Base-by-base conservation (phyloP, 1,140 invertebrate genomes). In the Brachionus plicatilis region DNA sequence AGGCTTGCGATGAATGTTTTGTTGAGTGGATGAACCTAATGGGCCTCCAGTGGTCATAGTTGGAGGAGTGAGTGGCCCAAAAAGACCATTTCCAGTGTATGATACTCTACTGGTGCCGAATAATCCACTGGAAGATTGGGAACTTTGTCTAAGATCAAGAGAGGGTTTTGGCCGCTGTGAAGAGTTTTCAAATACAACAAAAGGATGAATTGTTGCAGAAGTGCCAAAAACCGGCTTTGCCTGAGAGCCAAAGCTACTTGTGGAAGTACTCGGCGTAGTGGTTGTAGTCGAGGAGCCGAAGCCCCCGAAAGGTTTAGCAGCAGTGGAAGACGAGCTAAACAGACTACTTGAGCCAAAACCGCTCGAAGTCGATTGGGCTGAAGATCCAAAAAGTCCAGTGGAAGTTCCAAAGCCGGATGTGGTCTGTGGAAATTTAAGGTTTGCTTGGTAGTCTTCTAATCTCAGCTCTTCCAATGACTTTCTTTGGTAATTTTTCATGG, bases 401-500 rank as follows among this genome's bases (percentile, higher is more conserved):
- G 87, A 85, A 1, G 84, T 65, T 60, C 87, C 87, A 87, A 88
- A 88, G 3, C 60, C 83, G 12, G 75, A 50, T 83, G 84, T 50
- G 11, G 70, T 43, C 20, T 41, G 33, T 83, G 88, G 87, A 45
- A 94, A 95, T 91, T 97, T 98, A 11, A 96, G 90, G 80, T 94
- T 94, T 11, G 94, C 94, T 45, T 92, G 88, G 90, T 99, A 99
- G 91, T 99, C 97, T 90, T 99, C 96, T 29, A 94, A 90, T 68
- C 96, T 91, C 1, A 99, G 89, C 89, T 99, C 96, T 88, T 91
- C 86, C 27, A 98, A 89, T 1, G 95, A 96, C 91, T 98, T 98
- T 29, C 88, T 90, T 88, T 98, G 96, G 90, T 98, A 98, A 87
- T 98, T 95, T 90, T 98, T 97, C 96, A 98, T 98, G 85, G 94